Evolutionary conservation across 2,888 invertebrate species (phyloP).

Genomic region (Idaea dimidiata): DNA sequence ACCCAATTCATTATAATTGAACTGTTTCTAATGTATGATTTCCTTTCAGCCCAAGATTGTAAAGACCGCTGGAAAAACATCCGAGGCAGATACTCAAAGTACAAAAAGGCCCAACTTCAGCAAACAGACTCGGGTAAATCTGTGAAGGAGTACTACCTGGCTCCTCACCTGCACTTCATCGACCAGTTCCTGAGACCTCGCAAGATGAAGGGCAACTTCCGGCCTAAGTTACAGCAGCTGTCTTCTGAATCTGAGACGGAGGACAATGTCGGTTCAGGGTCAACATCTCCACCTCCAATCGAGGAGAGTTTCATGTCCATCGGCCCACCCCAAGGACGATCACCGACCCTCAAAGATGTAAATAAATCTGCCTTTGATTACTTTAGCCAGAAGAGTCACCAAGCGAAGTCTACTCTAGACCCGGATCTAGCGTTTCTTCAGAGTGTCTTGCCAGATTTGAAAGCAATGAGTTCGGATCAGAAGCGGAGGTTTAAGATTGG

Average conservation of each 20-base stretch:
- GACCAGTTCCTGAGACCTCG: neutral
- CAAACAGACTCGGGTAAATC: neutral
- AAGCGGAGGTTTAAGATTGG: constrained; percentile 17
- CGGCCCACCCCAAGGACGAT: neutral
- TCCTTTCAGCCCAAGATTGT: neutral
- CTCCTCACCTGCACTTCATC: neutral
- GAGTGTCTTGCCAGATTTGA: constrained; percentile 17
- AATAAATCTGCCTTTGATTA: constrained; percentile 9
- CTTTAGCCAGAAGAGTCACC: neutral
- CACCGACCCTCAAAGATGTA: neutral
- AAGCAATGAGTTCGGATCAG: constrained; percentile 13
- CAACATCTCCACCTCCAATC: neutral
- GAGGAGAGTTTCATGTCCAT: neutral
- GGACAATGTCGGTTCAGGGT: neutral
- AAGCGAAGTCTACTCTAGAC: constrained; percentile 5
- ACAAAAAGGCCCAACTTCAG: neutral
- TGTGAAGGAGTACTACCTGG: constrained; percentile 1
- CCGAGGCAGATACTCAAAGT: neutral
- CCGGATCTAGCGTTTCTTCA: constrained; percentile 15
- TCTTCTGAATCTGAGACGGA: neutral
- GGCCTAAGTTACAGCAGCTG: neutral
- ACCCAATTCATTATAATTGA: no score
- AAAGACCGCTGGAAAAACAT: constrained; percentile 4
- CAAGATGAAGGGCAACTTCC: neutral
- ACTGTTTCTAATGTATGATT: neutral